phyloP scores from a whole-genome alignment of 2,888 invertebrate genomes.

The Pristionchus fissidentatus region DNA sequence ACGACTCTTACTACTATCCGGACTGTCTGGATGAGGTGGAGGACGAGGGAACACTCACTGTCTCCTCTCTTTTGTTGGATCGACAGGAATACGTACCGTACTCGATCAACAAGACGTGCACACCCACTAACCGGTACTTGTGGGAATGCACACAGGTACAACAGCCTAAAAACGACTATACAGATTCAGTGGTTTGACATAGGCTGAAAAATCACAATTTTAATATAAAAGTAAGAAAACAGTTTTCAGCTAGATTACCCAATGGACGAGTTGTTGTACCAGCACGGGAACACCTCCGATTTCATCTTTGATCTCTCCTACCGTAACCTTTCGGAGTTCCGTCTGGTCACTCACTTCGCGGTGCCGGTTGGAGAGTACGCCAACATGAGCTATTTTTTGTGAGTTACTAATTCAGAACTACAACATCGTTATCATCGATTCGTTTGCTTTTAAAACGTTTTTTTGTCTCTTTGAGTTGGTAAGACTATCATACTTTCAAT shows the following conservation, averaged over 20 bases:
- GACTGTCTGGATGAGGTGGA: neutral
- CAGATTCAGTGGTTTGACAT: neutral
- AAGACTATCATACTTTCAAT: too few species aligned
- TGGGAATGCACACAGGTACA: slow-evolving; percentile 68
- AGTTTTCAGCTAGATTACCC: slow-evolving; percentile 63
- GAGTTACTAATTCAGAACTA: too few species aligned
- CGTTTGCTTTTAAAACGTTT: too few species aligned
- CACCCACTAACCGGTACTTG: slow-evolving; percentile 55
- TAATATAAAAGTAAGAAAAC: neutral
- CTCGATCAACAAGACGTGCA: slow-evolving; percentile 53
- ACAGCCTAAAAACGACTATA: neutral
- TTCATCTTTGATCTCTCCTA: slow-evolving; percentile 32
- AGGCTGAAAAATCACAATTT: neutral
- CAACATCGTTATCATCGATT: too few species aligned
- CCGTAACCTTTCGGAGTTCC: slow-evolving; percentile 67
- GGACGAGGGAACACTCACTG: neutral
- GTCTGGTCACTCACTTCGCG: slow-evolving; percentile 49
- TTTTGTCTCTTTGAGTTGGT: too few species aligned
- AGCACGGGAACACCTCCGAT: slow-evolving; percentile 65
- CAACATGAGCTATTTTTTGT: too few species aligned
- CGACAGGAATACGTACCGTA: neutral
- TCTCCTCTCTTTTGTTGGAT: neutral
- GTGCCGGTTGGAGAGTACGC: too few species aligned
- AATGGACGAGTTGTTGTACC: slow-evolving; percentile 53
- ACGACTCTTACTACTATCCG: neutral